phyloP scores from a whole-genome alignment of 2,113 vertebrate genomes.

The Fulmarus glacialis region DNA sequence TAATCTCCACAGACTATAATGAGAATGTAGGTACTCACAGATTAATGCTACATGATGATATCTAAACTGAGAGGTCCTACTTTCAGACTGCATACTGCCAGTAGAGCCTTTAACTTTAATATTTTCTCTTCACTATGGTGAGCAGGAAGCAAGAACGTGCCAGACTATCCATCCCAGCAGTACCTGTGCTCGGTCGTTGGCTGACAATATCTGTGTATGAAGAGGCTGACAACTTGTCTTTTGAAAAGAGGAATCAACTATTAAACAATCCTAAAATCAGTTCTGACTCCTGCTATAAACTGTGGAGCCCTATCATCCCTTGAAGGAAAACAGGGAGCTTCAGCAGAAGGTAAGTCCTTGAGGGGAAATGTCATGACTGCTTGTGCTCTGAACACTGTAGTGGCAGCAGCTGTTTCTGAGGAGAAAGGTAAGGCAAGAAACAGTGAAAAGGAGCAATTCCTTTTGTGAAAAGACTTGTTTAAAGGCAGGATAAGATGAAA shows the following conservation, averaged over 20 bases:
- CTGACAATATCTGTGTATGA: not conserved
- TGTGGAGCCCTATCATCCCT: not conserved
- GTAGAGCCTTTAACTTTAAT: not conserved
- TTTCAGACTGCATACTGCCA: not conserved
- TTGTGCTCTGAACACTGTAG: not conserved
- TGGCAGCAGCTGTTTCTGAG: not conserved
- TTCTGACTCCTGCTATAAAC: not conserved
- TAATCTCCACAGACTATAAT: not conserved
- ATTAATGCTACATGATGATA: not conserved
- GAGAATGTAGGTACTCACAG: not conserved
- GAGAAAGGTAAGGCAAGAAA: not conserved
- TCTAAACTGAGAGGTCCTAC: not conserved
- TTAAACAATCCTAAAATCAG: not conserved
- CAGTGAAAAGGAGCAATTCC: not conserved
- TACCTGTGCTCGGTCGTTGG: fast-evolving
- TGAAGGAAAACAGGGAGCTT: not conserved
- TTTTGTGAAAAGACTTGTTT: not conserved
- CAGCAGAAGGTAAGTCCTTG: not conserved
- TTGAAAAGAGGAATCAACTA: not conserved
- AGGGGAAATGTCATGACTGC: not conserved
- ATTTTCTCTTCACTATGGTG: not conserved
- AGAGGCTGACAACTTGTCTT: not conserved
- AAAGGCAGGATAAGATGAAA: not conserved
- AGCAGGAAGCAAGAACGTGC: not conserved
- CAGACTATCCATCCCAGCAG: not conserved